Evolutionary conservation across 2,888 invertebrate genomes (phyloP).

Genomic region (Tipula confusa): DNA sequence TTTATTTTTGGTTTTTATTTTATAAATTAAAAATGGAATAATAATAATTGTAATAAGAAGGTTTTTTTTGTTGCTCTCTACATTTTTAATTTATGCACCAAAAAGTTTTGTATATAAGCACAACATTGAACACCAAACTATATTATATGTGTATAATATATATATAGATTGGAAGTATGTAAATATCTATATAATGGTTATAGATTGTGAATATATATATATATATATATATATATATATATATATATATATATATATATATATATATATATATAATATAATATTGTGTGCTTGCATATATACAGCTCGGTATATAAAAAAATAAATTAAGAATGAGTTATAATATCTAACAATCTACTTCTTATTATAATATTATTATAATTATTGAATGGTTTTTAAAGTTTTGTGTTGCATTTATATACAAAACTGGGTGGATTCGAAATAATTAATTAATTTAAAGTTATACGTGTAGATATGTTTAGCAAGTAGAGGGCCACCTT

Average conservation of each 20-base stretch:
- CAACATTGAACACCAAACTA: constrained; percentile 26
- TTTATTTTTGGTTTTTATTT: neutral
- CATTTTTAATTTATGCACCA: constrained; percentile 25
- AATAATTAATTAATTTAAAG: neutral
- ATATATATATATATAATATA: neutral
- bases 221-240: neutral
- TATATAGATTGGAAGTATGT: neutral
- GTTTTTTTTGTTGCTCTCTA: neutral
- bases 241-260: neutral
- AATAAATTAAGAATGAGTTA: neutral
- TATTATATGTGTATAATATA: neutral
- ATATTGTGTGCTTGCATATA: neutral
- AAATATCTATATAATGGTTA: neutral
- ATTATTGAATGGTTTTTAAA: constrained; percentile 20
- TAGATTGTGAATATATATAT: neutral
- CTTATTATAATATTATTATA: constrained; percentile 12
- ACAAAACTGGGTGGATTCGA: neutral
- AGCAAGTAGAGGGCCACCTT: neutral
- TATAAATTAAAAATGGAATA: constrained; percentile 20
- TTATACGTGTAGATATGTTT: neutral
- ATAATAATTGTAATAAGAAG: constrained; percentile 20
- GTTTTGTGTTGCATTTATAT: constrained; percentile 3
- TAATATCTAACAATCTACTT: neutral
- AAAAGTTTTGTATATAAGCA: constrained; percentile 21
- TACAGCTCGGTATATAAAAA: neutral